These are phyloP conservation scores for Channa argus DNA, from an alignment of 2,113 vertebrate species.

Conservation along the genomic window DNA sequence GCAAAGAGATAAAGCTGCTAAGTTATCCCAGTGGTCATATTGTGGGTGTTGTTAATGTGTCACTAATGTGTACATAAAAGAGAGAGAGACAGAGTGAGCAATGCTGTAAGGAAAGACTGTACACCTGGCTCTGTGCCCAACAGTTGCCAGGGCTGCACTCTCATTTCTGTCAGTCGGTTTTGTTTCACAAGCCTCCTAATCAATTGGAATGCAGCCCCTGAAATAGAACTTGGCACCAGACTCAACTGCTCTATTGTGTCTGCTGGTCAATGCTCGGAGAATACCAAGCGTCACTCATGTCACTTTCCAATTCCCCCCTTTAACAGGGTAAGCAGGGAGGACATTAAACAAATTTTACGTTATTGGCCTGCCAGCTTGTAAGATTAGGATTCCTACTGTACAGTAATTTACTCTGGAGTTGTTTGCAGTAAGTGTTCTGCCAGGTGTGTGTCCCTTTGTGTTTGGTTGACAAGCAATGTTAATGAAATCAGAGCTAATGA, in stretches of 20 bases:
- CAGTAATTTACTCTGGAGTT: slow-evolving; percentile 52
- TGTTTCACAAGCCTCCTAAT: slow-evolving; percentile 85
- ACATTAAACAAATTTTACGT: slow-evolving; percentile 80
- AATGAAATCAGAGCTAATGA: slow-evolving; percentile 79
- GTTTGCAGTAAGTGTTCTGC: slow-evolving; percentile 53
- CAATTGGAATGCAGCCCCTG: slow-evolving; percentile 82
- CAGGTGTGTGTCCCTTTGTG: slow-evolving; percentile 79
- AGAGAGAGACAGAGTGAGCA: slow-evolving; percentile 41
- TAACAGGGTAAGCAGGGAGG: slow-evolving; percentile 50
- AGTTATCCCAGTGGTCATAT: slow-evolving; percentile 71
- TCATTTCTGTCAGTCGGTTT: slow-evolving; percentile 79
- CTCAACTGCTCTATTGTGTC: slow-evolving; percentile 75
- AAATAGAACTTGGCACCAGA: slow-evolving; percentile 81
- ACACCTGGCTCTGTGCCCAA: slow-evolving; percentile 77
- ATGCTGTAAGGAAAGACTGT: slow-evolving; percentile 56
- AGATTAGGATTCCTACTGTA: slow-evolving; percentile 62
- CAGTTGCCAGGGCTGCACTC: slow-evolving; percentile 72
- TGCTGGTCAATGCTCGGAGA: slow-evolving; percentile 74
- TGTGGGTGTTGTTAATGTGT: slow-evolving; percentile 68
- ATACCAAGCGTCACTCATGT: slow-evolving; percentile 74
- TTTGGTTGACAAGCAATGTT: slow-evolving; percentile 72
- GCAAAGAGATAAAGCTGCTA: slow-evolving; percentile 60
- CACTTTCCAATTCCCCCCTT: slow-evolving; percentile 69
- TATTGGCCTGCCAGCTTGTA: slow-evolving; percentile 68
- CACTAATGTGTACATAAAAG: slow-evolving; percentile 59